Percentiles rank a stretch among this genome's conserved stretches.
Evolutionary conservation across 2,888 invertebrate genomes (phyloP).

Genomic region (Aethes cnicana): DNA sequence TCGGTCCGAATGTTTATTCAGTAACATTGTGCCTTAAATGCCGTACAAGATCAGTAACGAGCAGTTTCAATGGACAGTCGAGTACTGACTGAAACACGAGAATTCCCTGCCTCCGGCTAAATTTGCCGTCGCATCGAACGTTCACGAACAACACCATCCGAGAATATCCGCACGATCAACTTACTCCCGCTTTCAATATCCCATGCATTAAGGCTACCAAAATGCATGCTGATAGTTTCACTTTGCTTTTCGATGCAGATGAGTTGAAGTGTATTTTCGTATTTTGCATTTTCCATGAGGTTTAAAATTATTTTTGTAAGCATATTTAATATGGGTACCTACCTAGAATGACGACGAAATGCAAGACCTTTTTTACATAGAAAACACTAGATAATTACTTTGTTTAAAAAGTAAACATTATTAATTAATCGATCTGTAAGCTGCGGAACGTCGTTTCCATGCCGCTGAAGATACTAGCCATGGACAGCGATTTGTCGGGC

Average conservation of each 20-base stretch:
- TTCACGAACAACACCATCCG: constrained; percentile 12
- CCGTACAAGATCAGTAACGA: constrained; percentile 6
- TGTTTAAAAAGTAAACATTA: background rate
- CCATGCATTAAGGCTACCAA: background rate
- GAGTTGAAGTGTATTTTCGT: no score
- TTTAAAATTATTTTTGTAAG: no score
- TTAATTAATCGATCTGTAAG: constrained; percentile 53
- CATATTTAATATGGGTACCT: no score
- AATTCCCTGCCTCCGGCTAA: constrained; percentile 6
- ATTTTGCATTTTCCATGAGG: no score
- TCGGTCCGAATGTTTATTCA: constrained; percentile 5
- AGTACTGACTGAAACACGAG: constrained; percentile 1
- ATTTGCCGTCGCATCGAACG: constrained; percentile 8
- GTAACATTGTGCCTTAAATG: constrained; percentile 11
- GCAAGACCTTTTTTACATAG: no score
- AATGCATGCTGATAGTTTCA: background rate
- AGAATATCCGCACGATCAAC: constrained; percentile 11
- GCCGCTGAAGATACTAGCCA: constrained; percentile 52
- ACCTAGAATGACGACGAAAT: no score
- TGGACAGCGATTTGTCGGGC: constrained; percentile 45
- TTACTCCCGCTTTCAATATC: constrained; percentile 12
- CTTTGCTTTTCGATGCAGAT: background rate
- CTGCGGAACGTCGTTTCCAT: constrained; percentile 54
- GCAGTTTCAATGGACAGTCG: constrained; percentile 8
- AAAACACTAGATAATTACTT: no score